Conservation (phyloP, 64 coral and sea anemone genomes). For the Platygyra sinensis region DNA sequence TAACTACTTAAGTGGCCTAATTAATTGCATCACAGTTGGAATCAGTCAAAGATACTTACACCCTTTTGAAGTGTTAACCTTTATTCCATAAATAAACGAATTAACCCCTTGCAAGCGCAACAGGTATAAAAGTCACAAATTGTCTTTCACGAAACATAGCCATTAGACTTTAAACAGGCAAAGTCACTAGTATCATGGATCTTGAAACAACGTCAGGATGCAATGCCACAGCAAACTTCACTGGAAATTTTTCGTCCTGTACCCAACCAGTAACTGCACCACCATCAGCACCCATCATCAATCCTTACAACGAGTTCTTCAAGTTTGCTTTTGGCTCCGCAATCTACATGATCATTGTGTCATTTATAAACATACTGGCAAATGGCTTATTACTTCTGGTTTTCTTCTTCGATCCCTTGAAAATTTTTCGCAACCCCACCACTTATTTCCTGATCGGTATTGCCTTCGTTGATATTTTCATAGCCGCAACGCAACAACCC, state of each 20-base stretch:
- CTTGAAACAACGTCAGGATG: background rate
- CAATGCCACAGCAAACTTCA: background rate
- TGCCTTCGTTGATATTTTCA: background rate
- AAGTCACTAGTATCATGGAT: background rate
- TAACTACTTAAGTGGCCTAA: background rate
- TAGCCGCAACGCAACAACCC: background rate
- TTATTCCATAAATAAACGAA: background rate
- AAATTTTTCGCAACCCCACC: background rate
- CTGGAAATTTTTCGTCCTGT: background rate
- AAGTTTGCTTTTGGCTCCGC: slow-evolving; percentile 8
- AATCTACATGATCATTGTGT: background rate
- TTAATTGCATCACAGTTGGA: background rate
- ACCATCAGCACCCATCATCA: background rate
- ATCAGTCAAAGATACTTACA: too few relatives aligned
- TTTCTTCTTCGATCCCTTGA: background rate
- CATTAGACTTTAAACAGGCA: background rate
- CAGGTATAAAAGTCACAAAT: background rate
- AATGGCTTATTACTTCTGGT: background rate
- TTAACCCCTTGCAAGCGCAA: background rate
- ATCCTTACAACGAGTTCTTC: background rate
- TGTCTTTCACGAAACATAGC: too few relatives aligned
- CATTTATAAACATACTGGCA: background rate
- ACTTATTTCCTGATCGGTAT: background rate
- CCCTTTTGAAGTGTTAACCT: too few relatives aligned
- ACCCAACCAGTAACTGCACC: background rate